phyloP scores from a whole-genome alignment of 2,888 invertebrate species.

The Drosophila limbata region DNA sequence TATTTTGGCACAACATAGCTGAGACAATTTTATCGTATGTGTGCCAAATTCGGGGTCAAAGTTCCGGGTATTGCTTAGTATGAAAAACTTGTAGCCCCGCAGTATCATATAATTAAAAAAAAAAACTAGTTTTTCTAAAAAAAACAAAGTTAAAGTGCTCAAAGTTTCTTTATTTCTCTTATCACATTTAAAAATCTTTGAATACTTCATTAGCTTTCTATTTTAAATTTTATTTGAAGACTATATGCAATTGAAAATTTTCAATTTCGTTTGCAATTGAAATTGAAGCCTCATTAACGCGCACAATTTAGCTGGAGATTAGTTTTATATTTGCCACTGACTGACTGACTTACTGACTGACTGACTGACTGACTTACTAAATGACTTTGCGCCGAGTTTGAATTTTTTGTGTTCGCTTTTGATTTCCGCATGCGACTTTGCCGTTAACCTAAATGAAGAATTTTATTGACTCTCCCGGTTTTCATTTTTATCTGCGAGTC shows the following conservation, averaged over 20 bases:
- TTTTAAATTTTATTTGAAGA: too few species aligned
- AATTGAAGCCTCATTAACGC: constrained; percentile 31
- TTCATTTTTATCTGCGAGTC: constrained; percentile 70
- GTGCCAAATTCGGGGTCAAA: too few species aligned
- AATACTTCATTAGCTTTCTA: too few species aligned
- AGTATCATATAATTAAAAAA: too few species aligned
- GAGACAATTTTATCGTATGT: too few species aligned
- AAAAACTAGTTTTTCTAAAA: too few species aligned
- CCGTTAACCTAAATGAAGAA: constrained; percentile 51
- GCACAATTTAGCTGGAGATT: constrained; percentile 20
- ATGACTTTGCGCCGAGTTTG: constrained; percentile 10
- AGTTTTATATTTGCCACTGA: constrained; percentile 8
- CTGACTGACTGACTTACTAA: background rate
- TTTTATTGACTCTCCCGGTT: constrained; percentile 62
- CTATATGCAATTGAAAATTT: background rate
- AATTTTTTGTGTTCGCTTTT: constrained; percentile 22
- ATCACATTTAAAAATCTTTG: too few species aligned
- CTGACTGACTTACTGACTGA: background rate
- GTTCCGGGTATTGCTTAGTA: too few species aligned
- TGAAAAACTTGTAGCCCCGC: too few species aligned
- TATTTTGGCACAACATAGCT: too few species aligned
- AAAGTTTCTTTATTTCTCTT: too few species aligned
- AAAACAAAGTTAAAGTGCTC: too few species aligned
- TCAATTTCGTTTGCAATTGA: constrained; percentile 14
- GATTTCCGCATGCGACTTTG: constrained; percentile 39